phyloP scores from a whole-genome alignment of 2,888 invertebrate species.

The Tromatobia lineatoria region DNA sequence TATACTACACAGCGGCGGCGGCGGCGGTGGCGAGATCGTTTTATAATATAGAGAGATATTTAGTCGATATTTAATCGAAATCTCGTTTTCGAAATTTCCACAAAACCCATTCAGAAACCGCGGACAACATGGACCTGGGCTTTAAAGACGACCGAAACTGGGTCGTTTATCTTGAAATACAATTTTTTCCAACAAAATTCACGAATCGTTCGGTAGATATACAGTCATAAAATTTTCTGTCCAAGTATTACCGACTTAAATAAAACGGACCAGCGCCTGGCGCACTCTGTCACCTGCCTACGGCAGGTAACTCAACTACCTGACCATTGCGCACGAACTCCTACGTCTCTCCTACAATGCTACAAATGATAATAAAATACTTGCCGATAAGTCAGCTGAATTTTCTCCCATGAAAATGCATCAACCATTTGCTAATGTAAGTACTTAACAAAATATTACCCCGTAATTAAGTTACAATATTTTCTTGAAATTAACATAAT shows the following conservation, averaged over 20 bases:
- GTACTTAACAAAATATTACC: too few species aligned
- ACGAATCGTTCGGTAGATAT: neutral
- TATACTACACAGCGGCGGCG: too few species aligned
- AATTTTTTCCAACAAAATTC: neutral
- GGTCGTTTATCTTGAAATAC: too few species aligned
- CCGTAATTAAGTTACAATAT: too few species aligned
- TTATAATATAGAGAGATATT: too few species aligned
- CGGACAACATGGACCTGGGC: too few species aligned
- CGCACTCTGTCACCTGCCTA: conserved; percentile 17
- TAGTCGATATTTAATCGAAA: too few species aligned
- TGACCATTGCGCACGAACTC: neutral
- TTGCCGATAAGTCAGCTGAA: conserved; percentile 2
- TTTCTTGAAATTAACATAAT: too few species aligned
- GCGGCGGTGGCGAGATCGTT: too few species aligned
- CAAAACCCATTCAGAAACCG: too few species aligned
- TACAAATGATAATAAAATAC: neutral
- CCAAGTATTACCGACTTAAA: conserved; percentile 9
- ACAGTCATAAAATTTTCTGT: neutral
- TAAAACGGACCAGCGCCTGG: conserved; percentile 12
- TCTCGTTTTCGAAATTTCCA: too few species aligned
- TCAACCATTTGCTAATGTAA: neutral
- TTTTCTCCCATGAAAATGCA: neutral
- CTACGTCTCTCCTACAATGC: neutral
- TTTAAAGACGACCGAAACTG: too few species aligned
- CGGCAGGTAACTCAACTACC: conserved; percentile 20